Percentiles rank a stretch among this genome's conserved stretches.
Conservation (phyloP, 1,140 invertebrate species). For the Drosophila navojoa region DNA sequence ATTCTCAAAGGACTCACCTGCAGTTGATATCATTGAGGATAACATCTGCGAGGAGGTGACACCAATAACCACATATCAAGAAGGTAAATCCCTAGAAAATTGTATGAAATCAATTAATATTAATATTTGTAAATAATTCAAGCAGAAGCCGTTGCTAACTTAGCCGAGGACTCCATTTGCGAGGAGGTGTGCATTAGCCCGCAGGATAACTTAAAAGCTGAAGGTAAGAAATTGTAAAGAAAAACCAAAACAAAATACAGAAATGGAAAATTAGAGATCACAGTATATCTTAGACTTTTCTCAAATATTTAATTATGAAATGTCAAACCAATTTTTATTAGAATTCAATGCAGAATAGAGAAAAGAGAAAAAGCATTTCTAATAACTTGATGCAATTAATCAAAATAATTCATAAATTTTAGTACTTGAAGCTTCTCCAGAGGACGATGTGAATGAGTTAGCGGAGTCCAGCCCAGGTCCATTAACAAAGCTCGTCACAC, state of each 20-base stretch:
- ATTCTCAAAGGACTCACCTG: not conserved
- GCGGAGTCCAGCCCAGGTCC: constrained; percentile 20
- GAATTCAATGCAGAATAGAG: not conserved
- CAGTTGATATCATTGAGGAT: constrained; percentile 33
- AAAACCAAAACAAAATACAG: not conserved
- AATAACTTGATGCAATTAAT: not conserved
- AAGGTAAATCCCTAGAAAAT: constrained; percentile 7
- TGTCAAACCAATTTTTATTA: not conserved
- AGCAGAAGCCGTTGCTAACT: not conserved
- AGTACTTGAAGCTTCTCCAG: not conserved
- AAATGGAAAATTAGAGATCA: not conserved
- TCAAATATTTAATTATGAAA: not conserved
- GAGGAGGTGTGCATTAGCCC: constrained; percentile 25
- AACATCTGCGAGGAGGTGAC: constrained; percentile 39
- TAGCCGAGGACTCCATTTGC: constrained; percentile 31
- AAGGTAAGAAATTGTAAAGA: constrained; percentile 18
- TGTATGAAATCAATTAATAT: not conserved
- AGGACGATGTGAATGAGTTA: not conserved
- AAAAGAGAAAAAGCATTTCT: no score
- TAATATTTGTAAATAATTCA: not conserved
- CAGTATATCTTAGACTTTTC: not conserved
- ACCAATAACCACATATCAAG: constrained; percentile 17
- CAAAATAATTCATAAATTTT: not conserved
- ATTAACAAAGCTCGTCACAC: constrained; percentile 22
- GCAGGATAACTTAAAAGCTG: not conserved